Evolutionary conservation across 1,140 invertebrate species (phyloP).

Genomic region (Trichomalopsis sarcophagae): DNA sequence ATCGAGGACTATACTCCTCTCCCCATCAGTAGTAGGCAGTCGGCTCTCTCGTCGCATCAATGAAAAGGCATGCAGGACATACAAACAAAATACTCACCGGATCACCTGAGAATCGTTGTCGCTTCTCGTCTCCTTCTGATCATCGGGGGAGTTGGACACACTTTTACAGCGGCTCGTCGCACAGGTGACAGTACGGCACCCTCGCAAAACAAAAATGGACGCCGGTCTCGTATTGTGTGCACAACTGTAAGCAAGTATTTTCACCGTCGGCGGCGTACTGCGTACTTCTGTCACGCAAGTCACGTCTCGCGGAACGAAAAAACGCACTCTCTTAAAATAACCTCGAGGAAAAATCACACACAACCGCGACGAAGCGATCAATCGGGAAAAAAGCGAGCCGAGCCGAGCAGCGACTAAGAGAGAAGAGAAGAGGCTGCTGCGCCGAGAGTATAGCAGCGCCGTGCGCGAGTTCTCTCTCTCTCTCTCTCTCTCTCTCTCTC

Average conservation of each 20-base stretch:
- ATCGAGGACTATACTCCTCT: neutral
- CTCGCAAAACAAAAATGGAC: conserved; percentile 15
- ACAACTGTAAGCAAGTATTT: neutral
- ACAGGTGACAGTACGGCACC: neutral
- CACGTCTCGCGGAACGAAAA: neutral
- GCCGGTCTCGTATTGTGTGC: neutral
- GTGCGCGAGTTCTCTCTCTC: conserved; percentile 63
- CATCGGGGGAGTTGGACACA: neutral
- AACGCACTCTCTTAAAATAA: neutral
- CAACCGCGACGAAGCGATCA: neutral
- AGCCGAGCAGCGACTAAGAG: neutral
- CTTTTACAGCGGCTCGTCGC: neutral
- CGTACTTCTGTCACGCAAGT: neutral
- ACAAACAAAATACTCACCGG: neutral
- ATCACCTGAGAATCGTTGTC: neutral
- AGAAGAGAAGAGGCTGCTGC: conserved; percentile 2
- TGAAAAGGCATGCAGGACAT: neutral
- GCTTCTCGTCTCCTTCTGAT: neutral
- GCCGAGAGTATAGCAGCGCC: neutral
- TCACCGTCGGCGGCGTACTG: neutral
- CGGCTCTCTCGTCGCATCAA: neutral
- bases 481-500: conserved; percentile 49
- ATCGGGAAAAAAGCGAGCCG: neutral
- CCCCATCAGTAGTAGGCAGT: too few relatives aligned
- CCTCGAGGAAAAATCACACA: neutral